These are phyloP conservation scores for Aphidius colemani DNA, from an alignment of 2,888 invertebrate genomes.

Conservation along the genomic window DNA sequence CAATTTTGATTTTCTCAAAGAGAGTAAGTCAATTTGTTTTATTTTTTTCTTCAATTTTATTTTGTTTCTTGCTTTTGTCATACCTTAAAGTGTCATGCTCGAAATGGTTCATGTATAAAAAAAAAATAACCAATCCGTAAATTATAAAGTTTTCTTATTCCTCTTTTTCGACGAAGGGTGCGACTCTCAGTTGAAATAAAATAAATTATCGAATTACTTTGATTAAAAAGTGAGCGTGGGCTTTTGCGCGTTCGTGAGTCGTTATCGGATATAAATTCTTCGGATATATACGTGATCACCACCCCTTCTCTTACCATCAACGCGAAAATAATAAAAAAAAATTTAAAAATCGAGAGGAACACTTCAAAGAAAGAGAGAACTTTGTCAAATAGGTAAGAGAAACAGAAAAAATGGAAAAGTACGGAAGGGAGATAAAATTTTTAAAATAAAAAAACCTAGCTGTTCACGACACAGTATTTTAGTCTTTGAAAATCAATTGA, in stretches of 20 bases:
- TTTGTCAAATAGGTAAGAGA: constrained; percentile 28
- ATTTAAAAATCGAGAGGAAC: constrained; percentile 10
- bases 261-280: constrained; percentile 38
- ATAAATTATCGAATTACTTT: constrained; percentile 50
- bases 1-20: not conserved
- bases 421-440: not conserved
- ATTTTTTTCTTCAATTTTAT: not conserved
- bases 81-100: constrained; percentile 33
- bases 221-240: constrained; percentile 40
- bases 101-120: constrained; percentile 19
- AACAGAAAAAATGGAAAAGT: constrained; percentile 29
- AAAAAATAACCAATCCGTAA: constrained; percentile 38
- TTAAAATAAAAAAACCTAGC: constrained; percentile 5
- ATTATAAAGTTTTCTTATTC: constrained; percentile 46
- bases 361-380: constrained; percentile 12
- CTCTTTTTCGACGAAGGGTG: constrained; percentile 34
- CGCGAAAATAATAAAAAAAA: constrained; percentile 11
- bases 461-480: constrained; percentile 13
- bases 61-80: not conserved
- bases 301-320: constrained; percentile 17
- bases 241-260: constrained; percentile 25
- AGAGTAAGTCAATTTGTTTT: not conserved
- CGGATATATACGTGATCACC: constrained; percentile 35
- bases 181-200: constrained; percentile 33
- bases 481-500: constrained; percentile 24